Evolutionary conservation across 2,888 invertebrate species (phyloP), one percentile per base, ranked within the genome.

Genomic region (Octodonta nipae): DNA sequence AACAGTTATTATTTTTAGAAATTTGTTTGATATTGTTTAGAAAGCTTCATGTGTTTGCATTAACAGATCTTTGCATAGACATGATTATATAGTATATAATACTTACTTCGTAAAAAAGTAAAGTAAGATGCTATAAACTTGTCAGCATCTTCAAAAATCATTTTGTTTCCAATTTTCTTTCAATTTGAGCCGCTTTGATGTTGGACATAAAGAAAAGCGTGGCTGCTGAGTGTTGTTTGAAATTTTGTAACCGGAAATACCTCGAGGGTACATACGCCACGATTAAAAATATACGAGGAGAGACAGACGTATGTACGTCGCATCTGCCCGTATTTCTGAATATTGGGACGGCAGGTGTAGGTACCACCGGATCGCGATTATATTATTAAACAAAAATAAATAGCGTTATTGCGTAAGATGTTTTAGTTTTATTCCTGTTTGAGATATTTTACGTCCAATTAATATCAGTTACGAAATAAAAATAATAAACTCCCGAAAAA

Each of bases 311-410:
- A n/a, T n/a, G n/a, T n/a, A n/a, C n/a, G 41, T 35, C 40, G 46
- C 49, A 49, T 49, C 49, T 51, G 49, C 51, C 45, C 46, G 41
- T 50, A 47, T 44, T 49, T 49, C 45, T 47, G 47, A 51, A 49
- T 51, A 51, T 51, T 51, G 51, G 51, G 47, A 44, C 51, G 44
- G 48, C 51, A 51, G 51, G 51, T 51, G 50, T 46, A 41, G 42
- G 41, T 12, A 38, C 41, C 40, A 7, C 13, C 14, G 13, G 42
- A 43, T 48, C 42, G 48, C 47, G 44, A 49, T 49, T 46, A 48
- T 47, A 47, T 47, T 47, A 47, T 40, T 45, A 41, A 40, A 42
- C 33, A 44, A 42, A 45, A 45, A 45, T 43, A 45, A 45, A 45
- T 41, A 41, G 38, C 41, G 30, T 36, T 35, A 40, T 43, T 43